phyloP scores from a whole-genome alignment of 2,113 vertebrate genomes.

The Cyanistes caeruleus region DNA sequence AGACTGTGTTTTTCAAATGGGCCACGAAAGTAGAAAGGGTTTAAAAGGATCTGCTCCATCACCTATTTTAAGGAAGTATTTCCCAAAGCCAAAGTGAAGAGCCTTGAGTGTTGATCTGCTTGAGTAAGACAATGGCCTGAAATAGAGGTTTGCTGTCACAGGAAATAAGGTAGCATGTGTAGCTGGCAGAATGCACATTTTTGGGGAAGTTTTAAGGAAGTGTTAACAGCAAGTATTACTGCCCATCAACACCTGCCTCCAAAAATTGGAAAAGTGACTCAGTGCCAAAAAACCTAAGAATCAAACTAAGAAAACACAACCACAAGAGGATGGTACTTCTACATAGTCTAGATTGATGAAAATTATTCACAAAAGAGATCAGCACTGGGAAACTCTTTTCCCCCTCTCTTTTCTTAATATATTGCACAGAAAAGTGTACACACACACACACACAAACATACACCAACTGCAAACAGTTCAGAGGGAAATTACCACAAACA shows the following conservation, averaged over 20 bases:
- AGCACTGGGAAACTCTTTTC: not conserved
- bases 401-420: not conserved
- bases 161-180: not conserved
- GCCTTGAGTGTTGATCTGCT: not conserved
- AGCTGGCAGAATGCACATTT: not conserved
- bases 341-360: not conserved
- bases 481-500: slow-evolving; percentile 49
- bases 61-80: not conserved
- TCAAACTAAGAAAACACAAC: not conserved
- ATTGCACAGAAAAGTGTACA: not conserved
- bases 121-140: not conserved
- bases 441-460: not conserved
- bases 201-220: not conserved
- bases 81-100: not conserved
- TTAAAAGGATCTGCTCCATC: not conserved
- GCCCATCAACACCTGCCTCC: not conserved
- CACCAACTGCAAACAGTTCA: slow-evolving; percentile 34
- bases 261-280: not conserved
- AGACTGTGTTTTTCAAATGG: not conserved
- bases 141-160: not conserved
- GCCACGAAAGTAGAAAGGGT: not conserved
- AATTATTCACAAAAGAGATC: slow-evolving; percentile 13
- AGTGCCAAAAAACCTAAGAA: not conserved
- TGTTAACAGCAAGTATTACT: not conserved
- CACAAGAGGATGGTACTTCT: not conserved